Percentiles rank a stretch among this genome's conserved stretches.
phyloP scores from a whole-genome alignment of 1,140 invertebrate species.

The Odontomachus brunneus region DNA sequence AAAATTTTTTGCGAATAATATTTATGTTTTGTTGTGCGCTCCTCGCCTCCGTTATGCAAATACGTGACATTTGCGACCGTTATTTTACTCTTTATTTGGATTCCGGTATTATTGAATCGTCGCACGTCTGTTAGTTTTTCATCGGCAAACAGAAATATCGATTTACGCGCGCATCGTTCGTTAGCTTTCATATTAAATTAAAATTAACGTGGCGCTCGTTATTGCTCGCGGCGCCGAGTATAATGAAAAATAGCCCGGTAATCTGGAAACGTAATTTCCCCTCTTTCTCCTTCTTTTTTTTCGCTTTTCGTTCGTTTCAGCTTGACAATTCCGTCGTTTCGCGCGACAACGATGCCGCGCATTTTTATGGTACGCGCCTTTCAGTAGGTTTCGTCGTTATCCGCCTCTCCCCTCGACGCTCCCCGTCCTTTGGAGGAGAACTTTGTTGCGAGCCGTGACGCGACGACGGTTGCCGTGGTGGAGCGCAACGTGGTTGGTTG shows the following conservation, averaged over 20 bases:
- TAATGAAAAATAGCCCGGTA: slow-evolving; percentile 38
- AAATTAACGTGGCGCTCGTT: slow-evolving; percentile 48
- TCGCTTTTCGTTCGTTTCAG: neutral
- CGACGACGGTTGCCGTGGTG: too few relatives aligned
- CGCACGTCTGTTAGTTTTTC: slow-evolving; percentile 56
- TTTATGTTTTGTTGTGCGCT: slow-evolving; percentile 45
- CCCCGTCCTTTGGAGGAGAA: neutral
- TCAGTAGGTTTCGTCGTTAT: too few relatives aligned
- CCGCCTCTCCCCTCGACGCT: too few relatives aligned
- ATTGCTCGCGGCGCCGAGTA: slow-evolving; percentile 8
- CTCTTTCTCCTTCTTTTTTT: too few relatives aligned
- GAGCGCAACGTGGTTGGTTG: slow-evolving; percentile 3
- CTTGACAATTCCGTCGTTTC: neutral
- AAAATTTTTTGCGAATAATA: slow-evolving; percentile 54
- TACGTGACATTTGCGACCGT: slow-evolving; percentile 52
- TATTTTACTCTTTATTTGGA: slow-evolving; percentile 52
- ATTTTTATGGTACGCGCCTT: neutral
- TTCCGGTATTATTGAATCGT: slow-evolving; percentile 52
- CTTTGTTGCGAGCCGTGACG: neutral
- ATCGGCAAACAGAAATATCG: slow-evolving; percentile 49
- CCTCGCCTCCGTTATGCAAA: slow-evolving; percentile 20
- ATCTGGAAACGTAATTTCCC: slow-evolving; percentile 18
- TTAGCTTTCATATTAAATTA: slow-evolving; percentile 58
- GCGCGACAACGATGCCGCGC: neutral
- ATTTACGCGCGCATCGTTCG: slow-evolving; percentile 44